Conservation (phyloP, 2,888 invertebrate genomes). For the Rotaria sp. region DNA sequence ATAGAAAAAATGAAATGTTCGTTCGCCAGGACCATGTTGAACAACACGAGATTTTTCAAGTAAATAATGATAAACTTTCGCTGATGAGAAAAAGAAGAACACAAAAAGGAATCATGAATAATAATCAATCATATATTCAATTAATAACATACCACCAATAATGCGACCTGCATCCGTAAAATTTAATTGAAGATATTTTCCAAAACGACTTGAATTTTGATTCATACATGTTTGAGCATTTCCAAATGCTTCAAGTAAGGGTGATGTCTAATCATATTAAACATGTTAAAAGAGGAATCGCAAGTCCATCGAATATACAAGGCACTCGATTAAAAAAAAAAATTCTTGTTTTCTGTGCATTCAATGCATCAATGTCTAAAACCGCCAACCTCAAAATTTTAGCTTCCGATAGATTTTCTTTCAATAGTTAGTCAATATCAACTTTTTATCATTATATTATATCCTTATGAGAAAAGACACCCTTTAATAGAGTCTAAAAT, state of each 20-base stretch:
- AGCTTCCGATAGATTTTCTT: too few species aligned
- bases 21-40: slow-evolving; percentile 46
- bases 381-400: too few species aligned
- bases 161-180: slow-evolving; percentile 47
- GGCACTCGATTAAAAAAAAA: too few species aligned
- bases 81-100: slow-evolving; percentile 42
- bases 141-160: slow-evolving; percentile 45
- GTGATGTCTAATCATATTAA: slow-evolving; percentile 46
- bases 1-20: slow-evolving; percentile 51
- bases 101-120: background rate
- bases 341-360: too few species aligned
- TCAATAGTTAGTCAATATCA: too few species aligned
- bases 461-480: too few species aligned
- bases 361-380: too few species aligned
- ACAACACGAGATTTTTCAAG: slow-evolving; percentile 50
- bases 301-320: too few species aligned
- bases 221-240: slow-evolving; percentile 50
- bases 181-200: slow-evolving; percentile 49
- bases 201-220: slow-evolving; percentile 48
- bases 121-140: background rate
- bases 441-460: too few species aligned
- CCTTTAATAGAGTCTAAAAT: too few species aligned
- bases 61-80: slow-evolving; percentile 49
- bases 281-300: too few species aligned
- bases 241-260: slow-evolving; percentile 48